Base-by-base conservation (phyloP, 2,888 invertebrate species). In the Rhagophthalmus giganteus region DNA sequence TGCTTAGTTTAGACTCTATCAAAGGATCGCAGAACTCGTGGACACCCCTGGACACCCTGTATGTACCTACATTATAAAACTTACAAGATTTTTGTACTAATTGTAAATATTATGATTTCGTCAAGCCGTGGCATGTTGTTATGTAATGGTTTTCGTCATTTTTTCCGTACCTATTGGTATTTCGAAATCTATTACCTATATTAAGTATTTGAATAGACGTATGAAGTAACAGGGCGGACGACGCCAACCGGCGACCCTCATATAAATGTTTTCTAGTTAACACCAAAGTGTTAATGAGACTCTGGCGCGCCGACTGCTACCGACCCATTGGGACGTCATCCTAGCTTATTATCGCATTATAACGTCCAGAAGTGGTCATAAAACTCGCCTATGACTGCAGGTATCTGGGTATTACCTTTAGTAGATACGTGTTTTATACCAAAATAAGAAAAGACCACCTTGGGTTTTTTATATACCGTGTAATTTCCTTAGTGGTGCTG, bases 251-350 rank as follows among this genome's bases (percentile, higher is more conserved):
- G 46, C 34, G 33, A 45, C 39, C 34, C 48, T 35, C 24, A 25
- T 41, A 13, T 49, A 51, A 44, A 45, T 44, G 16, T 46, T 45
- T 46, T 30, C 15, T 26, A 39, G 37, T 55, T 55, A 62, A 54
- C 61, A 58, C 48, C 50, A 42, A 38, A 47, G 58, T 61, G 62
- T 55, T 62, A 62, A 62, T 62, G 53, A 58, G 55, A 32, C 42
- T 50, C 58, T 51, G 62, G 49, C 53, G 47, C 52, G 61, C 60
- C 61, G 61, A 60, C 60, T 61, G 62, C 62, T 62, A 62, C 62
- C 60, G 62, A 51, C 59, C 49, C 49, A 47, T 53, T 54, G 40
- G 44, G 37, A 37, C 42, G 52, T 56, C 59, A 57, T 42, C 41
- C 49, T 37, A 20, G 48, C 57, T 58, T 53, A 61, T 62, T 62